Percentiles rank a stretch among this genome's conserved stretches.
phyloP scores from a whole-genome alignment of 1,140 invertebrate genomes.

The Drosophila teissieri region DNA sequence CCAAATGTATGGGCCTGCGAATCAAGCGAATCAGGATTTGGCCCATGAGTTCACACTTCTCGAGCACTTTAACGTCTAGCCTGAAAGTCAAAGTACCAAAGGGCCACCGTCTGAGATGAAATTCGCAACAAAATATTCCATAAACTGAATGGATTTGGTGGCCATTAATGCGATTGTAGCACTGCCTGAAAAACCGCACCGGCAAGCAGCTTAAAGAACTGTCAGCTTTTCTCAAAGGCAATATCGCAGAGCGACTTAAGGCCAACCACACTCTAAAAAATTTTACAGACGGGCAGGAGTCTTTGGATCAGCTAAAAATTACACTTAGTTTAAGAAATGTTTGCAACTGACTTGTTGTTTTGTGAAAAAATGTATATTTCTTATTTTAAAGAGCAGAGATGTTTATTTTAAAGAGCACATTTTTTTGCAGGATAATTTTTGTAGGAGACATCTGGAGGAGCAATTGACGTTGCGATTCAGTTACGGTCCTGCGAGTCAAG shows the following conservation, averaged over 20 bases:
- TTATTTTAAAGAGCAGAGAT: too few species aligned
- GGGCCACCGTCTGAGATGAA: constrained; percentile 2
- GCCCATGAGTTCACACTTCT: constrained; percentile 2
- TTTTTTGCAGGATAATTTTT: background rate
- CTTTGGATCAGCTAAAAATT: background rate
- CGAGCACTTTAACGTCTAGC: background rate
- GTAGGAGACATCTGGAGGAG: background rate
- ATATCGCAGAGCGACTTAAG: constrained; percentile 1
- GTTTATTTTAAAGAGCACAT: background rate
- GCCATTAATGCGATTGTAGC: constrained; percentile 46
- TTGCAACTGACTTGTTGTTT: background rate
- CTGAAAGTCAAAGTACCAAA: constrained; percentile 3
- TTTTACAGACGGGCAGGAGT: background rate
- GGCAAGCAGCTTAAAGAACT: constrained; percentile 44
- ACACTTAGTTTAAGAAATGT: background rate
- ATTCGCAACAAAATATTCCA: constrained; percentile 23
- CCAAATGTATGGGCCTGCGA: background rate
- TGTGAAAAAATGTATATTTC: too few species aligned
- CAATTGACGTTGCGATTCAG: constrained; percentile 2
- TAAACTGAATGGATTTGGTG: constrained; percentile 28
- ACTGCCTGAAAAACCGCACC: constrained; percentile 21
- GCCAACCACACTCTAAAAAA: background rate
- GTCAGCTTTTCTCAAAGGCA: constrained; percentile 29
- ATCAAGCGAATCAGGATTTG: constrained; percentile 2
- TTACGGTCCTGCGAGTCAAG: constrained; percentile 15